Conservation (phyloP, 1,140 invertebrate species). For the Laupala kohalensis region DNA sequence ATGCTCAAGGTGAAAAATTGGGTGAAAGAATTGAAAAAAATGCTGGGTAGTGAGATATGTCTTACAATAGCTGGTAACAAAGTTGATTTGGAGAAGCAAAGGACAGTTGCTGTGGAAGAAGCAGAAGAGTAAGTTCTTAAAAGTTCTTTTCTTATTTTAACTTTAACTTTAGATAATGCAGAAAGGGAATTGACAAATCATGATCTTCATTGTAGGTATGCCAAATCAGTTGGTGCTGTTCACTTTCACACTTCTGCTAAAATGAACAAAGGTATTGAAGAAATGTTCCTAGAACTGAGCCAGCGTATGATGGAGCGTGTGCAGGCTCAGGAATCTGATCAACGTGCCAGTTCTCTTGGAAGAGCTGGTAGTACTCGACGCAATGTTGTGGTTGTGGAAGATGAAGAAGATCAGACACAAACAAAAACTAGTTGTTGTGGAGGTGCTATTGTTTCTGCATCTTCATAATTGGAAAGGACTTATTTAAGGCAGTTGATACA, state of each 20-base stretch:
- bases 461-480: conserved; percentile 9
- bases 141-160: neutral
- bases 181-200: too few species aligned
- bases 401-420: conserved; percentile 23
- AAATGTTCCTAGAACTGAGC: conserved; percentile 80
- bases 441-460: neutral
- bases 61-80: conserved; percentile 96
- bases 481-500: too few species aligned
- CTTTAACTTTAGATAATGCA: too few species aligned
- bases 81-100: conserved; percentile 84
- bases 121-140: conserved; percentile 74
- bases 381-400: conserved; percentile 46
- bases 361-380: conserved; percentile 34
- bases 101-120: conserved; percentile 68
- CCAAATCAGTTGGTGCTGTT: conserved; percentile 79
- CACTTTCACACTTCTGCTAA: conserved; percentile 95
- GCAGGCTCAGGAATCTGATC: conserved; percentile 32
- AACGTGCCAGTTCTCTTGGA: conserved; percentile 30
- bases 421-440: conserved; percentile 13
- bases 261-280: conserved; percentile 81
- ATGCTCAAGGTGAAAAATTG: conserved; percentile 81
- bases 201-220: too few species aligned
- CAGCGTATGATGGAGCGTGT: conserved; percentile 47
- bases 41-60: conserved; percentile 85
- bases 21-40: conserved; percentile 95